Base-by-base conservation (phyloP, 1,140 invertebrate species). In the Orchesella cincta region DNA sequence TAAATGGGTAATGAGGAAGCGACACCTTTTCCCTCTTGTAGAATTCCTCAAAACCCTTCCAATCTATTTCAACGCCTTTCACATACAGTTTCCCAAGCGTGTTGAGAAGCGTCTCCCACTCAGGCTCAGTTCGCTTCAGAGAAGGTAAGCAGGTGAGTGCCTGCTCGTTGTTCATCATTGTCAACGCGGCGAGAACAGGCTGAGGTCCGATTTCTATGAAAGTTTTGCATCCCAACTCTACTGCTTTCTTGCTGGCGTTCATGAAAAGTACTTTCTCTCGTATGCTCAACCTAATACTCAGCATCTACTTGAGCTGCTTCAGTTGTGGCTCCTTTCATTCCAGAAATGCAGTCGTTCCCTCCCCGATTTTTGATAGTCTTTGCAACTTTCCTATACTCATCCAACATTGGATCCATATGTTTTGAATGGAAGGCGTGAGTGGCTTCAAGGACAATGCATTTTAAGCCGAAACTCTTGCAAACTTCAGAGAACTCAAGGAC, bases 1-100 rank as follows among this genome's bases (percentile, higher is more conserved):
- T 3, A 52, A 76, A 79, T n/a, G 74, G 78, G 39, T 79, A 79
- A 0, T 39, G 73, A 14, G 75, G 78, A 16, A 76, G 34, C 20
- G 29, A 20, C 1, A 76, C 16, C 35, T 57, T 76, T 16, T 74
- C 67, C 16, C 75, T 1, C 0, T 23, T 1, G 31, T 67, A 75
- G 23, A 57, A 57, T 26, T n/a, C 3, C 23, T 76, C 75, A 29
- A 73, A 76, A 26, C 23, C 16, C 20, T 36, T 71, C 78, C 78
- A 79, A 46, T 77, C 62, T 20, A 79, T 77, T 1, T 67, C 71
- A 8, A 57, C 75, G 14, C 78, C 75, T 18, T 62, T 36, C 8
- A 76, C 73, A 36, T 74, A 79, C 18, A 79, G 39, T 71, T 72
- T 74, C 0, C 33, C 71, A 20, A 76, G 54, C 8, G 51, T 76